Conservation (phyloP, 2,888 invertebrate genomes). For the Sclerodermus sp. region DNA sequence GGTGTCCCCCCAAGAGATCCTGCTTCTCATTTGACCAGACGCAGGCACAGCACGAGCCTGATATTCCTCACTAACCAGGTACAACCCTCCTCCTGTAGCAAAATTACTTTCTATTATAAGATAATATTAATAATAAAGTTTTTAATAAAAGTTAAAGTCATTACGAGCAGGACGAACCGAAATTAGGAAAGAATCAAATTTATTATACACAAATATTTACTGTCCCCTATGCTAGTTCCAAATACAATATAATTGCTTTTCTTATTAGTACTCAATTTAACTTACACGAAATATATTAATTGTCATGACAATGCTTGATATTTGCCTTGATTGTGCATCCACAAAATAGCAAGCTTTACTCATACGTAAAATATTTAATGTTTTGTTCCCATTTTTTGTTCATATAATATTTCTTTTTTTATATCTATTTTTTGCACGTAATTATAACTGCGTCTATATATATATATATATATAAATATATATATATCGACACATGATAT, state of each 20-base stretch:
- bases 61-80: slow-evolving; percentile 68
- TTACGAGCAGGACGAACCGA: slow-evolving; percentile 10
- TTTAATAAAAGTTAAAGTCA: slow-evolving; percentile 9
- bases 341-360: slow-evolving; percentile 34
- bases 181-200: slow-evolving; percentile 2
- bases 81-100: slow-evolving; percentile 47
- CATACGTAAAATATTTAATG: slow-evolving; percentile 25
- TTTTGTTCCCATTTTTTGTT: slow-evolving; percentile 17
- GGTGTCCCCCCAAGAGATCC: slow-evolving; percentile 55
- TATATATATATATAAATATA: neutral
- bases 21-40: slow-evolving; percentile 69
- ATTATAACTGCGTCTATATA: slow-evolving; percentile 15
- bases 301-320: slow-evolving; percentile 33
- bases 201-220: too few relatives aligned
- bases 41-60: slow-evolving; percentile 76
- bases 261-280: slow-evolving; percentile 6
- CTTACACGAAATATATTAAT: slow-evolving; percentile 26
- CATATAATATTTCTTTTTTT: slow-evolving; percentile 3
- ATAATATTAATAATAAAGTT: slow-evolving; percentile 24
- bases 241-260: neutral
- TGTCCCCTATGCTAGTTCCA: neutral
- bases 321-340: slow-evolving; percentile 36
- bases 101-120: neutral
- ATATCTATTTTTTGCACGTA: slow-evolving; percentile 23
- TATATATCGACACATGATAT: slow-evolving; percentile 15